Evolutionary conservation across 1,140 invertebrate species (phyloP), one percentile per base, ranked within the genome.

Genomic region (Anoplophora glabripennis): DNA sequence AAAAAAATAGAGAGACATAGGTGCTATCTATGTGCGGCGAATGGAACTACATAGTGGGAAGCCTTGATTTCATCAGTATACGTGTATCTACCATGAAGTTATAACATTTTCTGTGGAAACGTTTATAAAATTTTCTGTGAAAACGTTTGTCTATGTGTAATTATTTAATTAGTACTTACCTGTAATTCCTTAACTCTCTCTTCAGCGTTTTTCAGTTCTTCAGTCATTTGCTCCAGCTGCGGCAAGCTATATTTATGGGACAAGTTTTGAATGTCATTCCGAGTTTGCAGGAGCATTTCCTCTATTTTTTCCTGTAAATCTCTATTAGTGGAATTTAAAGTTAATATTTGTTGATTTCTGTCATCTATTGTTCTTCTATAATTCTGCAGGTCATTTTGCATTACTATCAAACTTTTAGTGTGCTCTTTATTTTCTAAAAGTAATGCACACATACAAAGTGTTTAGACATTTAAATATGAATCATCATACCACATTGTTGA

Each of bases 211-310:
- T 64, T 55, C 28, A 70, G 48, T 61, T 70, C 68, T 36, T 68
- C 59, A n/a, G 47, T 65, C 68, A 70, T 70, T 49, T 57, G 55
- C 38, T 67, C 63, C 15, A 70, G 51, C 51, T 68, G 53, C 8
- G 68, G 68, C 44, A 68, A 40, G 46, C 59, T 68, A 40, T 70
- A 70, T 56, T 68, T 70, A 7, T 56, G 49, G n/a, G 68, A 68
- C 5, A 70, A 46, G 55, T 67, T 68, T 38, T 63, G 55, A 12
- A 70, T 65, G 40, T 70, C 67, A 35, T 54, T 67, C 51, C 66
- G 37, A 36, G 66, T 70, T 61, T 68, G 62, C 36, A 53, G 48
- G 38, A 70, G 49, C 62, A 67, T 66, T 57, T 67, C 60, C 61
- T 70, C 67, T 42, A 70, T 67, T 59, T 68, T 68, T 36, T 68